Evolutionary conservation across 1,140 invertebrate genomes (phyloP).

Genomic region (Aleiodes sp.): DNA sequence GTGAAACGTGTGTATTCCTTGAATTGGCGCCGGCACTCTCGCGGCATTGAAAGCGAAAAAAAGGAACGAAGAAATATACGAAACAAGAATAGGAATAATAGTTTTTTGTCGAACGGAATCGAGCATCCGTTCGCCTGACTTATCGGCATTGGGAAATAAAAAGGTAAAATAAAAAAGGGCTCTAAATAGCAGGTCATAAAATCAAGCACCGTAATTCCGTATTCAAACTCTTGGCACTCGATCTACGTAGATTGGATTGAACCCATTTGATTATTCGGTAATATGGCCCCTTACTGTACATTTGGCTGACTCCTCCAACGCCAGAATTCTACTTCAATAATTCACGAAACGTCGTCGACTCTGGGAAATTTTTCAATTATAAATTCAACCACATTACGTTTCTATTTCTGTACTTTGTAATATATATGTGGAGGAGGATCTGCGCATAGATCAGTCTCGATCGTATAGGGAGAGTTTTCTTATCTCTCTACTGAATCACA

Average conservation of each 20-base stretch:
- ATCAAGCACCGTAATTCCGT: not conserved
- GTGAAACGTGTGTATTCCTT: conserved; percentile 24
- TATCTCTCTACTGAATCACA: conserved; percentile 31
- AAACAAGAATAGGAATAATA: not conserved
- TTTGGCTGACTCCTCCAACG: not conserved
- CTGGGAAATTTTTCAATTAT: conserved; percentile 40
- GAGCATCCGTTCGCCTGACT: not conserved
- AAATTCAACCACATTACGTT: conserved; percentile 38
- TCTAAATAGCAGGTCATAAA: conserved; percentile 9
- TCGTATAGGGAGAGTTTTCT: conserved; percentile 15
- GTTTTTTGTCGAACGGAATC: not conserved
- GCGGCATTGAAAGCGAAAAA: conserved; percentile 31
- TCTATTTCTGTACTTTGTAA: conserved; percentile 17
- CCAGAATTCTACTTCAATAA: not conserved
- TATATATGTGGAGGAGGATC: conserved; percentile 22
- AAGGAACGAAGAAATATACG: not conserved
- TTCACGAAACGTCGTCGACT: conserved; percentile 11
- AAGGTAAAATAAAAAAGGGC: not conserved
- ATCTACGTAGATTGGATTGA: not conserved
- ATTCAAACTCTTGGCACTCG: conserved; percentile 11
- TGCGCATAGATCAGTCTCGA: conserved; percentile 30
- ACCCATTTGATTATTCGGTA: conserved; percentile 15
- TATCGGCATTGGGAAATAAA: not conserved
- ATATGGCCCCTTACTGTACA: conserved; percentile 2
- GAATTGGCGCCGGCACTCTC: not conserved